Conservation (phyloP, 2,113 vertebrate species). For the Gobius niger region DNA sequence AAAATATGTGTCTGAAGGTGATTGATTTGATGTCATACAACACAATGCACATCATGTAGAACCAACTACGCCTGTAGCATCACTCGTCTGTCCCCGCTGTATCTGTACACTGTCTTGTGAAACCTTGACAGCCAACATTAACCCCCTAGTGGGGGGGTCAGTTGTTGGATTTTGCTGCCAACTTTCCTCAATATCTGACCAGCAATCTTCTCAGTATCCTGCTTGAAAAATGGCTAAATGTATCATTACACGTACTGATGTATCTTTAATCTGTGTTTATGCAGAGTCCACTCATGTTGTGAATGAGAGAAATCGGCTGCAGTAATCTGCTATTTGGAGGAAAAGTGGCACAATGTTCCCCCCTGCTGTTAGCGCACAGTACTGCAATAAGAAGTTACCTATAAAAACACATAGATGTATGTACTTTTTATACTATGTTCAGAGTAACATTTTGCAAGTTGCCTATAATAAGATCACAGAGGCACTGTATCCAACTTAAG, state of each 20-base stretch:
- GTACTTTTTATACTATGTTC: no score
- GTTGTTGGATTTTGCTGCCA: conserved; percentile 52
- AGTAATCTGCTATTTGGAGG: not conserved
- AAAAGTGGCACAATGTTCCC: conserved; percentile 24
- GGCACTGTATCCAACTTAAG: no score
- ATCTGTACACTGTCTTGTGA: conserved; percentile 64
- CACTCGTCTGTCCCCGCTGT: conserved; percentile 32
- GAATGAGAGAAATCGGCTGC: conserved; percentile 27
- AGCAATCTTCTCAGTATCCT: conserved; percentile 61
- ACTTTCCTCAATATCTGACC: conserved; percentile 61
- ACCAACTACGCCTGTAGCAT: not conserved
- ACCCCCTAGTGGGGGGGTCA: conserved; percentile 46
- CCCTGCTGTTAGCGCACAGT: conserved; percentile 32
- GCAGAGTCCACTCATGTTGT: not conserved
- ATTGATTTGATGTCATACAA: not conserved
- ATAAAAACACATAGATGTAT: not conserved
- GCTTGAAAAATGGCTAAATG: conserved; percentile 21
- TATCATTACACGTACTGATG: not conserved
- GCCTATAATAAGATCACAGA: no score
- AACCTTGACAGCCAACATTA: conserved; percentile 63
- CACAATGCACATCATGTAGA: not conserved
- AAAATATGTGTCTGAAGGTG: no score
- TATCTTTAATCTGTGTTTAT: conserved; percentile 1
- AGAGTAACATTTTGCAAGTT: no score
- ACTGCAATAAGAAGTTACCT: not conserved